phyloP scores from a whole-genome alignment of 2,888 invertebrate species.

The Amphipoea lucens region DNA sequence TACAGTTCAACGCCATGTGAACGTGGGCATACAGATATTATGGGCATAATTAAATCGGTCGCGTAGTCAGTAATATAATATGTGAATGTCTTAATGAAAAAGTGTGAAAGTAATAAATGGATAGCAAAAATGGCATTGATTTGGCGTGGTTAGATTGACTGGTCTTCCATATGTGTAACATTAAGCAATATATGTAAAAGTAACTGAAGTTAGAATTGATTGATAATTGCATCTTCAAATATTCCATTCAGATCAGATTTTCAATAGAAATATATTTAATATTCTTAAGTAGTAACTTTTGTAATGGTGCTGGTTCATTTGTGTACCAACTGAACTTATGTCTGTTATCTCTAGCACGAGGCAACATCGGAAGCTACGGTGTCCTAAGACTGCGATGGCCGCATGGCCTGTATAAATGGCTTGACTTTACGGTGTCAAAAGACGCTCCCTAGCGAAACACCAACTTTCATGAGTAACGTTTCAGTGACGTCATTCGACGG shows the following conservation, averaged over 20 bases:
- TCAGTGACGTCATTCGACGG: neutral
- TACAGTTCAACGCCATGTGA: neutral
- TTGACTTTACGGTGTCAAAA: neutral
- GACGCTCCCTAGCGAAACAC: too few species aligned
- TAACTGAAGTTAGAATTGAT: neutral
- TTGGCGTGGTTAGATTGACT: neutral
- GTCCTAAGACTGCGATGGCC: neutral
- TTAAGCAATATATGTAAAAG: slow-evolving; percentile 4
- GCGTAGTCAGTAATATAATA: neutral
- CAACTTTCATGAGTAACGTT: too few species aligned
- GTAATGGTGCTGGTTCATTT: neutral
- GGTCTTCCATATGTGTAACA: slow-evolving; percentile 28
- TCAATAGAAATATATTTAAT: neutral
- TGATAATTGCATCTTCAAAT: neutral
- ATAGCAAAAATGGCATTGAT: neutral
- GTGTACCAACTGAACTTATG: too few species aligned
- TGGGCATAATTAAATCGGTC: neutral
- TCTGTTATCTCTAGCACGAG: neutral
- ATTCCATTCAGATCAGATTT: neutral
- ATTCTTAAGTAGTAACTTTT: slow-evolving; percentile 6
- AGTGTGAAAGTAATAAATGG: neutral
- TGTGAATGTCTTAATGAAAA: neutral
- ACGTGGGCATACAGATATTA: neutral
- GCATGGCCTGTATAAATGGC: neutral
- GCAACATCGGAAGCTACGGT: neutral